These are phyloP conservation scores for Melanaphis sacchari DNA, from an alignment of 1,140 invertebrate genomes.

Conservation along the genomic window DNA sequence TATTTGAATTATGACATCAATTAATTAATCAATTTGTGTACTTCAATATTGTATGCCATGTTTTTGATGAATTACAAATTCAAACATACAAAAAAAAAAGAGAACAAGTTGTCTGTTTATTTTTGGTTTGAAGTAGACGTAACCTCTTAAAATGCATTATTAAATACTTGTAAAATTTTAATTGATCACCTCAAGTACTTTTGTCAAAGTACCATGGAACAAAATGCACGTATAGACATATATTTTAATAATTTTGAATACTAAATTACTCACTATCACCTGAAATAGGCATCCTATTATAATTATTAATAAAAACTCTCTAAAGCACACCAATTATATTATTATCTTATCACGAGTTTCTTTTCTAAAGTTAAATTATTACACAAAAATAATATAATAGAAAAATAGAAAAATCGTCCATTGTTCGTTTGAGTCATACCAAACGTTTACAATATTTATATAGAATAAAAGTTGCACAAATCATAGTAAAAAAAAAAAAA, in stretches of 20 bases:
- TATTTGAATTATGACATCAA: not conserved
- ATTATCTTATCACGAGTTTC: not conserved
- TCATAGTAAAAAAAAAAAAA: not conserved
- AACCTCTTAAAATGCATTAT: not conserved
- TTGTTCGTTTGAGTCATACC: not conserved
- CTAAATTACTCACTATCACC: too few species aligned
- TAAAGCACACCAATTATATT: not conserved
- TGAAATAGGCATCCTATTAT: too few species aligned
- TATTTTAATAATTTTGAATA: not conserved
- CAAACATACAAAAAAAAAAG: not conserved
- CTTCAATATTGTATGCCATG: not conserved
- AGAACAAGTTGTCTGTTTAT: not conserved
- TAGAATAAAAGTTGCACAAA: not conserved
- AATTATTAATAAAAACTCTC: too few species aligned
- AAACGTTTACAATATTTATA: not conserved
- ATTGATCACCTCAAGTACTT: not conserved
- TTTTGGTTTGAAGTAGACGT: not conserved
- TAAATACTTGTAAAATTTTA: not conserved
- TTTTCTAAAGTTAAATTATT: not conserved
- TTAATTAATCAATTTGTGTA: not conserved
- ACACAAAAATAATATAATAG: not conserved
- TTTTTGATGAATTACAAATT: conserved; percentile 17
- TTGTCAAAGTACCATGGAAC: not conserved
- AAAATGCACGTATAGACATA: not conserved
- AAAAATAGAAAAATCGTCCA: not conserved